Conservation (phyloP, 2,888 invertebrate genomes). For the Suillia variegata region DNA sequence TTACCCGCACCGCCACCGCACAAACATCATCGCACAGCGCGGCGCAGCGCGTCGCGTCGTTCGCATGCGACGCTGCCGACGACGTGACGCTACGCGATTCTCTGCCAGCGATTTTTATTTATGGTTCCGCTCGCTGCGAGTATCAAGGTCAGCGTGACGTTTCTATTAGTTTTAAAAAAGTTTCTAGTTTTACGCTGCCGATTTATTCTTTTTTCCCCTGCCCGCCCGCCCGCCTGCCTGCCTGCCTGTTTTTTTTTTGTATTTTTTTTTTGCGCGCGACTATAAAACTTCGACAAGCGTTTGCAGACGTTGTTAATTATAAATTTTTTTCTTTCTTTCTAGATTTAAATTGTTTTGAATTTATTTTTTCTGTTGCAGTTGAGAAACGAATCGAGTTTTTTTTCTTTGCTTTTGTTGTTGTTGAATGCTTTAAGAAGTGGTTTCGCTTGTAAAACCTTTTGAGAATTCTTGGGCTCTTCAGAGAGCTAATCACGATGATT, state of each 20-base stretch:
- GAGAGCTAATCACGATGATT: no score
- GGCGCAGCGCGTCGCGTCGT: constrained; percentile 8
- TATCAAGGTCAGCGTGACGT: constrained; percentile 53
- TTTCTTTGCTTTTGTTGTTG: no score
- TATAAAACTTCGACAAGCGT: background rate
- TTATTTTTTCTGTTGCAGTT: no score
- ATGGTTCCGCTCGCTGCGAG: constrained; percentile 56
- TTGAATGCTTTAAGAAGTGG: no score
- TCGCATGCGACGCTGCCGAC: no score
- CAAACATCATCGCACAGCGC: constrained; percentile 13
- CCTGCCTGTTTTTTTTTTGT: no score
- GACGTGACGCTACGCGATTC: background rate
- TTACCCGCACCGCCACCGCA: constrained; percentile 29
- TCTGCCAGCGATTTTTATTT: constrained; percentile 28
- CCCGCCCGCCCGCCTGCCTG: no score
- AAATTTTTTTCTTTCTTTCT: background rate
- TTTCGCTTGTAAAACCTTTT: no score
- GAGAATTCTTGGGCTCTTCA: no score
- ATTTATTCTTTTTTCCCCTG: background rate
- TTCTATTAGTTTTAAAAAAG: constrained; percentile 26
- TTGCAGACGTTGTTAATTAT: background rate
- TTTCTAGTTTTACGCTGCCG: background rate
- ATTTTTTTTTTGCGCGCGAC: background rate
- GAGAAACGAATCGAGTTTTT: no score
- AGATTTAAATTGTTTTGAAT: background rate